Evolutionary conservation across 2,797 vertebrate genomes (phyloP).

Genomic region (Sebastes matsubarae): DNA sequence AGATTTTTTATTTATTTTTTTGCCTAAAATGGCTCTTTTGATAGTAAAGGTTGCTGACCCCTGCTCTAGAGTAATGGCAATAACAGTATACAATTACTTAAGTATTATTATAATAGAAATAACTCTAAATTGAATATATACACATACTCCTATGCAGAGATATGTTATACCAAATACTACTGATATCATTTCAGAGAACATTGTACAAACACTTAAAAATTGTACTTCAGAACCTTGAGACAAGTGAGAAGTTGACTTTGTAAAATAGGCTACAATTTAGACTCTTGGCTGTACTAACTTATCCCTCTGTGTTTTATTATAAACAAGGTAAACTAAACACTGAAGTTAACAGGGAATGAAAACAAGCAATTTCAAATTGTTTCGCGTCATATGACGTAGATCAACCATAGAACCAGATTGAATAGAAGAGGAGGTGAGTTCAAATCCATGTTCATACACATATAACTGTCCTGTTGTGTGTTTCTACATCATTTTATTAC

Average conservation of each 20-base stretch:
- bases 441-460: neutral
- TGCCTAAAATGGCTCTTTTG: too few relatives aligned
- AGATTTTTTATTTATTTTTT: too few relatives aligned
- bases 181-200: neutral
- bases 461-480: neutral
- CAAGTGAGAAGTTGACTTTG: neutral
- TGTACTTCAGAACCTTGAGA: neutral
- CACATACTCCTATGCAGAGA: neutral
- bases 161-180: neutral
- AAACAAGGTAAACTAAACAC: neutral
- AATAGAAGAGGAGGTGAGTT: constrained; percentile 28
- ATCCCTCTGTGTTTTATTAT: neutral
- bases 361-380: constrained; percentile 1
- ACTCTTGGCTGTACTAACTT: neutral
- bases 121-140: neutral
- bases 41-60: too few relatives aligned
- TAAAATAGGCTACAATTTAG: neutral
- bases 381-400: constrained; percentile 57
- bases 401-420: constrained; percentile 35
- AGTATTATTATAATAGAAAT: neutral
- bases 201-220: neutral
- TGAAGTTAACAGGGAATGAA: neutral
- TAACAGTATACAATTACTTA: too few relatives aligned
- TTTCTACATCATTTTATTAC: neutral
- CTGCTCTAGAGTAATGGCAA: too few relatives aligned